phyloP scores from a whole-genome alignment of 2,797 vertebrate species.

The Argya squamiceps region DNA sequence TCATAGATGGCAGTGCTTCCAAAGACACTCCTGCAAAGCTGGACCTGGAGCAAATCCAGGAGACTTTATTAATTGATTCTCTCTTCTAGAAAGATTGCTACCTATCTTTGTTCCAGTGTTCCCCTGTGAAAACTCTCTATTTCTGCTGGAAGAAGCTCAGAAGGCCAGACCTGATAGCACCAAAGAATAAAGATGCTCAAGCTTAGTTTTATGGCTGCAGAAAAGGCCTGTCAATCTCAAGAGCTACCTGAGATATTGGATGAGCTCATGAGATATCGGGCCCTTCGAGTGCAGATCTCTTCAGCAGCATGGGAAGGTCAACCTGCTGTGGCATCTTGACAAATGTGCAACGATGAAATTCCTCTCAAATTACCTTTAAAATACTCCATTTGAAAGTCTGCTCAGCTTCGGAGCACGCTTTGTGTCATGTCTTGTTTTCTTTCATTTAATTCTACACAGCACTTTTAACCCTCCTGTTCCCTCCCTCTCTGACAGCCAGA shows the following conservation, averaged over 20 bases:
- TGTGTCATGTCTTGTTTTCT: not conserved
- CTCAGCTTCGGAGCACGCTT: not conserved
- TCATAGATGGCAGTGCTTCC: conserved; percentile 3
- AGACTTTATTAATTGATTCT: conserved; percentile 48
- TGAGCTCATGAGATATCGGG: not conserved
- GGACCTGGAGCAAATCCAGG: conserved; percentile 38
- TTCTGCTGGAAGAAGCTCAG: conserved; percentile 7
- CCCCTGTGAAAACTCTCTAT: not conserved
- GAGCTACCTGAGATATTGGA: not conserved
- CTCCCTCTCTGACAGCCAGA: not conserved
- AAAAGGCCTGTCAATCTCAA: not conserved
- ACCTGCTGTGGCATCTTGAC: not conserved
- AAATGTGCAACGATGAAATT: not conserved
- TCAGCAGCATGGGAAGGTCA: not conserved
- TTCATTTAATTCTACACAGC: not conserved
- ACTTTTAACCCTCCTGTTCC: not conserved
- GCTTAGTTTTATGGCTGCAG: not conserved
- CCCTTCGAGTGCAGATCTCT: not conserved
- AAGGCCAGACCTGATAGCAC: not conserved
- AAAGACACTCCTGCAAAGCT: not conserved
- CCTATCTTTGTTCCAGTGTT: not conserved
- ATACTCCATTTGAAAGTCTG: not conserved
- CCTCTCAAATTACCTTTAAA: conserved; percentile 5
- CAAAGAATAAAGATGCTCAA: not conserved
- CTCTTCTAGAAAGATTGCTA: conserved; percentile 7